Evolutionary conservation across 2,797 vertebrate genomes (phyloP), one percentile per base, ranked within the genome.

Genomic region (Coregonus sp.): DNA sequence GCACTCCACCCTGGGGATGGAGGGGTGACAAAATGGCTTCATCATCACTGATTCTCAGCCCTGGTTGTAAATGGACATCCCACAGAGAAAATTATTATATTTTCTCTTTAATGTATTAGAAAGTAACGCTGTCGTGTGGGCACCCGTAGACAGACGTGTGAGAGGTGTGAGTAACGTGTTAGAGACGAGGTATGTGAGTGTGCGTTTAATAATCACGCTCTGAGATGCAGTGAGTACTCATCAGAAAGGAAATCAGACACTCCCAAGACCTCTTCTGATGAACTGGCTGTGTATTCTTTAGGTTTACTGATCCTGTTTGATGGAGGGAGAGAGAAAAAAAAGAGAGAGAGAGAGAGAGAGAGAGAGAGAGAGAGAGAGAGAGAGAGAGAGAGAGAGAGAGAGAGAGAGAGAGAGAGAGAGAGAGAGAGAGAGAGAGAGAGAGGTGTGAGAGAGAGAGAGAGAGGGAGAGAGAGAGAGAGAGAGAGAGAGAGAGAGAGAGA

Each of bases 51-150:
- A 4, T 18, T 72, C 18, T 54, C 74, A 80, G 75, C 67, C 37
- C 7, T 73, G 77, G 56, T 52, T 75, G 79, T 54, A 81, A 84
- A 84, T 82, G 54, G 82, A 82, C 68, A 59, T 78, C 75, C 85
- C 65, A 70, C 75, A 29, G 79, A 78, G 87, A 86, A 89, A 86
- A 90, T 85, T 70, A 90, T 87, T 86, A 83, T 86, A 80, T 85
- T 84, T 70, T 79, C 56, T 78, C 80, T 76, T 86, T 84, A 82
- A 88, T 78, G 16, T 70, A 77, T 75, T 77, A 80, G 68, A 86
- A 88, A 86, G 75, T 74, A 82, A 77, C 52, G 75, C 12, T 73
- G 74, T 77, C 5, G 5, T 15, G 61, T 47, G 47, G 50, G 63
- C 29, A 12, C 11, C 51, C 4, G 16, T 40, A 66, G 16, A 68